Evolutionary conservation across 2,113 vertebrate genomes (phyloP).

Genomic region (Epinephelus cyanopodus): DNA sequence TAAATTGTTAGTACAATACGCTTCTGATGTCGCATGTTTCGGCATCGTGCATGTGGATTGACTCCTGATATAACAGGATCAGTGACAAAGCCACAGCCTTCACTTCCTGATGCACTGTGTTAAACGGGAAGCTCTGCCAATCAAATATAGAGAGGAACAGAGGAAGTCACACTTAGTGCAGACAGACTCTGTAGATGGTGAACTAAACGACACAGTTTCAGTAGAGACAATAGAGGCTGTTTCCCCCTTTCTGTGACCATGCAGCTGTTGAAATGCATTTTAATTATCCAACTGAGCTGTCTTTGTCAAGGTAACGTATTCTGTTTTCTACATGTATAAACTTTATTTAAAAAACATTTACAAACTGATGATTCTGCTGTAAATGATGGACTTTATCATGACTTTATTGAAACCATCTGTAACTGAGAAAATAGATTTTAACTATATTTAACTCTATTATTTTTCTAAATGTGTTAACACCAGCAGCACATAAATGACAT

Average conservation of each 20-base stretch:
- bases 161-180: background rate
- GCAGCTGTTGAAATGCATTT: slow-evolving; percentile 49
- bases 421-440: background rate
- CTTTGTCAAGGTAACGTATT: slow-evolving; percentile 66
- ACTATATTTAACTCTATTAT: background rate
- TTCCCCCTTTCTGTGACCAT: slow-evolving; percentile 33
- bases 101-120: slow-evolving; percentile 28
- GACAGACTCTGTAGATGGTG: background rate
- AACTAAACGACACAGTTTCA: accelerated
- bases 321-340: background rate
- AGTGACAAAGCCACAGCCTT: background rate
- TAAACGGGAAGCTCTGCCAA: slow-evolving; percentile 24
- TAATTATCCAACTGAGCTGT: slow-evolving; percentile 36
- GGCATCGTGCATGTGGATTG: background rate
- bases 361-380: background rate
- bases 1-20: background rate
- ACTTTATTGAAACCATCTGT: background rate
- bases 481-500: background rate
- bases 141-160: background rate
- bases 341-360: background rate
- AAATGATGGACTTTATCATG: background rate
- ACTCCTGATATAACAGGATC: background rate
- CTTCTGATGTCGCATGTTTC: background rate
- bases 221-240: background rate
- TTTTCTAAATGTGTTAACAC: background rate